Evolutionary conservation across 2,113 vertebrate genomes (phyloP), one percentile per base, ranked within the genome.

Genomic region (Siniperca knerii): DNA sequence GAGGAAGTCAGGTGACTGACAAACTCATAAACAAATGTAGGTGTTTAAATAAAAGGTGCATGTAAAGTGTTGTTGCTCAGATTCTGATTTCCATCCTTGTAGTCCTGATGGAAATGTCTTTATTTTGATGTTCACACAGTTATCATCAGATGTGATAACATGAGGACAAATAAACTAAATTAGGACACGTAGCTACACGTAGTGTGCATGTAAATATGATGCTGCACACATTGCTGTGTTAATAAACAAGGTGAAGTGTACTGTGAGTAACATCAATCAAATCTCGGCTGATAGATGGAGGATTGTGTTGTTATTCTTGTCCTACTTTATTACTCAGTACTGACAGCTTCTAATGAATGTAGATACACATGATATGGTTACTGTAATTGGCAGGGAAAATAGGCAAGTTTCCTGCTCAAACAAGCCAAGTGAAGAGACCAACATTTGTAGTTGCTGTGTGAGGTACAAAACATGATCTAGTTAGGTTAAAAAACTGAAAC

Each of bases 231-330:
- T 8, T 58, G 25, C 33, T 23, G 62, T 64, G 74, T 10, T 20
- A 72, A 71, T 23, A 54, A 48, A 60, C 42, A 50, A 75, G 50
- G 62, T 67, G 42, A 68, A 65, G 5, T 40, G 18, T 10, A 18
- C 13, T 52, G 4, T 21, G 52, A 64, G 13, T 40, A 4, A 67
- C n/a, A 44, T 57, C 10, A 20, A 33, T 57, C 13, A 52, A 40
- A 77, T 65, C 33, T 40, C 1, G 29, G 29, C 12, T 70, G 20
- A 57, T 13, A 15, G 6, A 42, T 67, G 54, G n/a, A 62, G 20
- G 44, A 52, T 50, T 66, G 68, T 44, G 70, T 64, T 75, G 77
- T 75, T 84, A 44, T 77, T 57, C 81, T 64, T 74, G 48, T 77
- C 68, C 35, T 10, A 48, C 25, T 60, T 57, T 48, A 44, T 9